Base-by-base conservation (phyloP, 2,113 vertebrate species). In the Clupea harengus region DNA sequence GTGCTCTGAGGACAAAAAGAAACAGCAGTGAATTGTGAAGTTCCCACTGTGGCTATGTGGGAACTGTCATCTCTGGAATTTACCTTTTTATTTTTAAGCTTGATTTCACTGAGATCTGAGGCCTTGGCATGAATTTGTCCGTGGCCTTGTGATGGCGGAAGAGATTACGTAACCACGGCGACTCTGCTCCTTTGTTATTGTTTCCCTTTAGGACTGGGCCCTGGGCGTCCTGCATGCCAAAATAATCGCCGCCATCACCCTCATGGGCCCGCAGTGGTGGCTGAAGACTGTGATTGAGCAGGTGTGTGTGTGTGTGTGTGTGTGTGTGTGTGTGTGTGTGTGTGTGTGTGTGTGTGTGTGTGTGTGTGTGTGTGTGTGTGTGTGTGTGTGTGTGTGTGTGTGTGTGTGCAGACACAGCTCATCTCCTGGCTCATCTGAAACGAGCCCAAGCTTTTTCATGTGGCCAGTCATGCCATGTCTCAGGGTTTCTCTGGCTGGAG, bases 261-360 rank as follows among this genome's bases (percentile, higher is more conserved):
- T 99, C 83, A 99, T 99, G 98, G 98, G 98, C 49, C 98, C 98
- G 86, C 98, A 99, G 94, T 99, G 98, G 98, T 99, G 98, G 98
- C 90, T 99, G 90, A 99, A 99, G 94, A 97, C 97, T 6, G 98
- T 99, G 44, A 99, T 99, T 91, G 98, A 99, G 92, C 98, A 99
- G 97, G 98, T 95, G 75, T 28, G 88, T 82, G 72, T 11, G 4
- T 8, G 1, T 13, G 10, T 32, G 25, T 39, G 28, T 54, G 52
- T 4, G 52, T 18, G 13, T 54, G 52, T 54, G 52, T 52, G 50
- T 18, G 47, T 49, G 47, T 11, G 47, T 49, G 6, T 49, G 47
- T 11, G 9, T 49, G 47, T 39, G 39, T 39, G 39, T 39, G 39
- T 39, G 39, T 39, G 39, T 39, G 39, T 39, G 39, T 2, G 39